These are phyloP conservation scores for Hirtodrosophila duncani DNA, from an alignment of 2,888 invertebrate genomes.

Conservation along the genomic window DNA sequence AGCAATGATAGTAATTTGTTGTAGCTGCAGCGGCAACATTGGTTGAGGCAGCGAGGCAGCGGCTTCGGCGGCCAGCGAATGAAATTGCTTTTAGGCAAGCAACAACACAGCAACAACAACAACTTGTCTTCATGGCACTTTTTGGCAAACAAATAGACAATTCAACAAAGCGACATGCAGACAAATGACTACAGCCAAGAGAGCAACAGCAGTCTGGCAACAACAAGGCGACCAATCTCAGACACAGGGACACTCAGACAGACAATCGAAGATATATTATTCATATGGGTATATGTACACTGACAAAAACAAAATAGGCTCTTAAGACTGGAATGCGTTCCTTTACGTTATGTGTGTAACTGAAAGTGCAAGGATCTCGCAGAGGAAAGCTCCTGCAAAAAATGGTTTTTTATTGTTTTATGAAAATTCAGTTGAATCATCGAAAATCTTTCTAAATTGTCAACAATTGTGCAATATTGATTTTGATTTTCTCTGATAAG, in stretches of 20 bases:
- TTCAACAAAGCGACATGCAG: slow-evolving; percentile 71
- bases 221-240: slow-evolving; percentile 26
- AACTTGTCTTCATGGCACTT: slow-evolving; percentile 70
- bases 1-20: slow-evolving; percentile 72
- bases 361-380: too few species aligned
- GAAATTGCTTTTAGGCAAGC: slow-evolving; percentile 59
- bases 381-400: too few species aligned
- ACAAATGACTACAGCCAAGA: slow-evolving; percentile 60
- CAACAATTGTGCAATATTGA: too few species aligned
- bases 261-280: slow-evolving; percentile 12
- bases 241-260: slow-evolving; percentile 6
- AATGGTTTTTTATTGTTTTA: too few species aligned
- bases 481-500: too few species aligned
- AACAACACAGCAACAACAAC: slow-evolving; percentile 41
- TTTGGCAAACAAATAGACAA: slow-evolving; percentile 72
- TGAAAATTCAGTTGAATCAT: too few species aligned
- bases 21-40: slow-evolving; percentile 28
- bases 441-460: too few species aligned
- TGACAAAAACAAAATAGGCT: background rate
- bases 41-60: background rate
- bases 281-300: slow-evolving; percentile 20
- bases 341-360: too few species aligned
- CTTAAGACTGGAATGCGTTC: too few species aligned
- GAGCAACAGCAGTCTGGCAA: too few species aligned
- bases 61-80: slow-evolving; percentile 41